phyloP scores from a whole-genome alignment of 2,888 invertebrate genomes.

The Nysson spinosus region DNA sequence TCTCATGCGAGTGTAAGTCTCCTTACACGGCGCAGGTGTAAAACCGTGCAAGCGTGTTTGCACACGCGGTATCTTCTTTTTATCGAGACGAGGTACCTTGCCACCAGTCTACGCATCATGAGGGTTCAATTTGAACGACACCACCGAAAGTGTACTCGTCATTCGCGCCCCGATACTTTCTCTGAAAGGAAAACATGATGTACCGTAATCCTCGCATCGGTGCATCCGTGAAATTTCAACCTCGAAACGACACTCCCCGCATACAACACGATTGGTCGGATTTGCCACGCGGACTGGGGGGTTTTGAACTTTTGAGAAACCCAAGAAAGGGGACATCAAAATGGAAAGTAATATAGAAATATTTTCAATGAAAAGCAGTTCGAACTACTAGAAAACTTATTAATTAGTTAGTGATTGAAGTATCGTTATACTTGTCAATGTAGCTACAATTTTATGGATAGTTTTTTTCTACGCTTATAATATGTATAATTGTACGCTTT shows the following conservation, averaged over 20 bases:
- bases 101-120: not conserved
- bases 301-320: not conserved
- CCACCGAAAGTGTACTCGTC: conserved; percentile 35
- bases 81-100: conserved; percentile 29
- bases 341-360: no score
- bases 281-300: conserved; percentile 1
- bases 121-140: conserved; percentile 12
- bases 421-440: no score
- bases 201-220: conserved; percentile 24
- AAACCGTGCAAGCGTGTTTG: conserved; percentile 25
- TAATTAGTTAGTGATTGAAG: no score
- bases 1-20: not conserved
- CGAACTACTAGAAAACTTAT: no score
- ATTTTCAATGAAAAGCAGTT: no score
- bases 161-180: conserved; percentile 48
- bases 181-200: conserved; percentile 31
- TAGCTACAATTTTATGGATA: no score
- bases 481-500: no score
- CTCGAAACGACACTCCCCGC: conserved; percentile 29
- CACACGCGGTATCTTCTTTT: conserved; percentile 23
- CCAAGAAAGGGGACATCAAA: no score
- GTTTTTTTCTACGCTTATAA: no score
- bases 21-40: conserved; percentile 25
- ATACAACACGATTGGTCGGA: not conserved
- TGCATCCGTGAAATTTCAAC: conserved; percentile 41